These are phyloP conservation scores for Blastomussa wellsi DNA, from an alignment of 92 coral and sea anemone species.

Conservation along the genomic window DNA sequence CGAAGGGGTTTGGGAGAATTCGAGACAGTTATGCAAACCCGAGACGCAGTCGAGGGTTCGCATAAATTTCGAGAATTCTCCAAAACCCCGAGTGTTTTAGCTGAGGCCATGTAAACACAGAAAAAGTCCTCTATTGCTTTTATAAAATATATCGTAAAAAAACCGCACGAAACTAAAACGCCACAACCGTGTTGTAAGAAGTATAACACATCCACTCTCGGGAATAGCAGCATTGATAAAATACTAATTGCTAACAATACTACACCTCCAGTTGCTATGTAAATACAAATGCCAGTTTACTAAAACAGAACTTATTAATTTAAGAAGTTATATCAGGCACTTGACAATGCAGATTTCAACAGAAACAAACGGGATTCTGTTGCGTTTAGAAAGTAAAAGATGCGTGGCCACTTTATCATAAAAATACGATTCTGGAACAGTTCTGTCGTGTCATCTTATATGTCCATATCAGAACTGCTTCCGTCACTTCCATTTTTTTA, in stretches of 20 bases:
- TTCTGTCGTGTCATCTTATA: neutral
- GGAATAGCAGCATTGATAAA: no score
- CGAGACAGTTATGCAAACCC: no score
- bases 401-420: slow-evolving; percentile 10
- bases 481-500: neutral
- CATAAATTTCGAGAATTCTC: no score
- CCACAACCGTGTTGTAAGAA: no score
- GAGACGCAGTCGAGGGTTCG: no score
- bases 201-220: no score
- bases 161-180: no score
- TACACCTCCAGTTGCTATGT: neutral
- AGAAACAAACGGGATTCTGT: neutral
- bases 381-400: slow-evolving; percentile 19
- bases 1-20: no score
- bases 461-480: neutral
- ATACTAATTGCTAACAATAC: neutral
- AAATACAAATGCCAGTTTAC: slow-evolving; percentile 23
- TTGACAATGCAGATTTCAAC: neutral
- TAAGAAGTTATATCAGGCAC: slow-evolving; percentile 9
- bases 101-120: no score
- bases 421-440: slow-evolving; percentile 1
- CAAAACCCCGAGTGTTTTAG: no score
- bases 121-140: no score
- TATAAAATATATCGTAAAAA: no score
- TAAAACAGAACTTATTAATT: neutral